Base-by-base conservation (phyloP, 1,140 invertebrate genomes). In the Ceratosolen fusciceps region DNA sequence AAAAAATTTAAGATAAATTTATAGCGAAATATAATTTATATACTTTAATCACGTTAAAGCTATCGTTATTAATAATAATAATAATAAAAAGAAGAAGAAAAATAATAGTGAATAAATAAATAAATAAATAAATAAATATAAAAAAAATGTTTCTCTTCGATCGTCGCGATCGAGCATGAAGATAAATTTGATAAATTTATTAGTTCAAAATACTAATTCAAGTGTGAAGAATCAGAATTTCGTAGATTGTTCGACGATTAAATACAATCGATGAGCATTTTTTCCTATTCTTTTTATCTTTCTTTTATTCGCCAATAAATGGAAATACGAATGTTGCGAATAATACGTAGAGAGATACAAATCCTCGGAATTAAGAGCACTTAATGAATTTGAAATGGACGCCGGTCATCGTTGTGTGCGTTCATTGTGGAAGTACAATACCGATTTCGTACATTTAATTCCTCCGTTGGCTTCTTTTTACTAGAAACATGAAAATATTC, bases 381-480 rank as follows among this genome's bases (percentile, higher is more conserved):
- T 58, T 56, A 56, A 37, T 56, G 70, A 21, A 56, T 72, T 72
- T 37, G 26, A 56, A 72, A 31, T 34, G n/a, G 43, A 56, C 43
- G 70, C 39, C 21, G 74, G 74, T 56, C 80, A 81, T 79, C 65
- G 72, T 39, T 43, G 75, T 43, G 80, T 74, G 19, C 60, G 2
- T 7, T 21, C 2, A 14, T 3, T 7, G 14, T 9, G 3, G 26
- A 37, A 65, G 60, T n/a, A n/a, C 31, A 65, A 31, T n/a, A 2
- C 31, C n/a, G 31, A 65, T 37, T 65, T 65, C 16, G 31, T 14
- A 65, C 19, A 65, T 65, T 65, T 37, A 65, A 65, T 65, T 65
- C 31, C n/a, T 8, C 34, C 9, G 4, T n/a, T 65, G 31, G 60
- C 29, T n/a, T 37, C 19, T 65, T n/a, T 37, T n/a, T 37, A n/a